phyloP scores from a whole-genome alignment of 30 jellyfish, hydroid and myxozoan species.

The Aurelia aurita complex sp. Pacific region DNA sequence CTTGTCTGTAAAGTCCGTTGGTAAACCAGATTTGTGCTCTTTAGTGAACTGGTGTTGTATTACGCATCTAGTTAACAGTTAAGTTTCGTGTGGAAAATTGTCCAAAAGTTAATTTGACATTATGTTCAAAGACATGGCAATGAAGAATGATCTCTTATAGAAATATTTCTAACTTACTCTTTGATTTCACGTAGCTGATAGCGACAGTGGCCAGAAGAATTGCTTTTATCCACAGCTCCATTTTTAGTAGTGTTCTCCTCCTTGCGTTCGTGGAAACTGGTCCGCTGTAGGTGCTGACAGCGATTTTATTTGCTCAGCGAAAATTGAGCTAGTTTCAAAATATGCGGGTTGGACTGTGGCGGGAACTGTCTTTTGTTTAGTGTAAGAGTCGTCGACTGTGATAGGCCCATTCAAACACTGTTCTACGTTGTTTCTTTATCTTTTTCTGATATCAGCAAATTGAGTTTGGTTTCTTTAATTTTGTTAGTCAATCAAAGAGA shows the following conservation, averaged over 20 bases:
- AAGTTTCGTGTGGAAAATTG: too few species aligned
- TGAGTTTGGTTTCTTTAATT: too few species aligned
- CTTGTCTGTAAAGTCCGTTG: too few species aligned
- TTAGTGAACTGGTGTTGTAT: too few species aligned
- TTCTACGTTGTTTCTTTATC: too few species aligned
- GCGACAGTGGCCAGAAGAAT: background rate
- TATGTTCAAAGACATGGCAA: too few species aligned
- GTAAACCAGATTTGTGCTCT: too few species aligned
- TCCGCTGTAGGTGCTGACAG: background rate
- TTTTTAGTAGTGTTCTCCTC: background rate
- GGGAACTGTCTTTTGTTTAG: background rate
- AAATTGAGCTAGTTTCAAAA: background rate
- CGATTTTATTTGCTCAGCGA: constrained; percentile 4
- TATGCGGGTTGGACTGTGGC: constrained; percentile 11
- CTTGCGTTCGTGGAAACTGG: background rate
- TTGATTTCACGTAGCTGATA: background rate
- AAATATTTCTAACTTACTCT: background rate
- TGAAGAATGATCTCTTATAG: too few species aligned
- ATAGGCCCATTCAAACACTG: constrained; percentile 1
- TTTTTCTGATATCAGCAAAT: too few species aligned
- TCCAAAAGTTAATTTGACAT: too few species aligned
- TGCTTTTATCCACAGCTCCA: background rate
- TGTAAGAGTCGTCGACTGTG: background rate
- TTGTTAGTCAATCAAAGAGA: too few species aligned
- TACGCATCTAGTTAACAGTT: too few species aligned